Conservation (phyloP, 2,888 invertebrate species). For the Busseola fusca region DNA sequence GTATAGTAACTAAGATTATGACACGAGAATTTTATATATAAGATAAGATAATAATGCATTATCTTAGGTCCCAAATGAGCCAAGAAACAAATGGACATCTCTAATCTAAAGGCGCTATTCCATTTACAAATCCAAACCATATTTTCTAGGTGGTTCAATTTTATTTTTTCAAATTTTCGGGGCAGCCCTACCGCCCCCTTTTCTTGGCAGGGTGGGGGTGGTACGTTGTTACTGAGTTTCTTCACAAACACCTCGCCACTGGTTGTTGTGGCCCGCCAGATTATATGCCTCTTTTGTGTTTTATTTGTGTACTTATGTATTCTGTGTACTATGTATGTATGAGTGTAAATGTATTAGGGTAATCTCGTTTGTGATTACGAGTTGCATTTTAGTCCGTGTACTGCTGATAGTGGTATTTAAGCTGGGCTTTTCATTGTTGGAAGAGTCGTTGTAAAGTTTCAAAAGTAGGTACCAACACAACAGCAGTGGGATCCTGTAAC, state of each 20-base stretch:
- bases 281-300: constrained; percentile 70
- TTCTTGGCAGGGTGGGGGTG: constrained; percentile 54
- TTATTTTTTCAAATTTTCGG: constrained; percentile 22
- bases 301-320: constrained; percentile 59
- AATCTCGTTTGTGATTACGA: constrained; percentile 54
- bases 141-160: neutral
- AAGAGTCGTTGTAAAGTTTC: neutral
- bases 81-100: neutral
- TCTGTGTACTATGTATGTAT: constrained; percentile 25
- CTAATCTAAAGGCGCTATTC: neutral
- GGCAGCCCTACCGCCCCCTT: constrained; percentile 60
- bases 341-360: constrained; percentile 50
- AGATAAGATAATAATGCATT: too few species aligned
- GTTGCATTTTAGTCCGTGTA: constrained; percentile 26
- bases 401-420: neutral
- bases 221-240: constrained; percentile 70
- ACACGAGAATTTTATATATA: too few species aligned
- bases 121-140: neutral
- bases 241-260: constrained; percentile 69
- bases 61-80: neutral
- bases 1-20: too few species aligned
- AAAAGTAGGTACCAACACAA: neutral
- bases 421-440: neutral
- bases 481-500: too few species aligned
- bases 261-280: constrained; percentile 68